These are phyloP conservation scores for Hirtodrosophila alboralis DNA, from an alignment of 2,888 invertebrate species.

Conservation along the genomic window DNA sequence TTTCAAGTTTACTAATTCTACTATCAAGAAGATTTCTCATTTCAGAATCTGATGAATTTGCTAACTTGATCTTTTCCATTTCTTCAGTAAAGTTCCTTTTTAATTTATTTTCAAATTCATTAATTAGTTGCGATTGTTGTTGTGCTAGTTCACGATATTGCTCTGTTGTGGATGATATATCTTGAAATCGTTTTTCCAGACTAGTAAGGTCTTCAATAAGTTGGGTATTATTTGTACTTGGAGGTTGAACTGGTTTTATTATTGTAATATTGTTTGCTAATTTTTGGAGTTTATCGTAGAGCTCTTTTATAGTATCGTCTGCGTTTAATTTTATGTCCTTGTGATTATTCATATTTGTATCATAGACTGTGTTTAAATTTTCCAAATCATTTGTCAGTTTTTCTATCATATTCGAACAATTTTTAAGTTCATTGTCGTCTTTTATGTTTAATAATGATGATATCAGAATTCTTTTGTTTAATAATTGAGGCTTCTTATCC, in stretches of 20 bases:
- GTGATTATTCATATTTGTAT: neutral
- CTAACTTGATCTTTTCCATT: neutral
- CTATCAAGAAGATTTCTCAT: neutral
- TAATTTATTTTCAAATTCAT: neutral
- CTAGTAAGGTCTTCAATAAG: neutral
- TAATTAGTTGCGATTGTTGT: neutral
- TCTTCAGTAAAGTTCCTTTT: neutral
- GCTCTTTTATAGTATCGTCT: neutral
- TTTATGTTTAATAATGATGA: neutral
- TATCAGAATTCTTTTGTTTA: neutral
- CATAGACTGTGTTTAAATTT: neutral
- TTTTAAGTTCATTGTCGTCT: neutral
- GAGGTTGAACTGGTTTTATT: neutral
- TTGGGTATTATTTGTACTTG: neutral
- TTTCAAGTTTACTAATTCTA: slow-evolving; percentile 2
- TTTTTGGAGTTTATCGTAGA: neutral
- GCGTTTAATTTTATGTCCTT: neutral
- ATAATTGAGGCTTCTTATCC: neutral
- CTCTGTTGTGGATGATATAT: neutral
- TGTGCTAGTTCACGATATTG: neutral
- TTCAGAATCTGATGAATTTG: neutral
- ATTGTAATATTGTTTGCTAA: neutral
- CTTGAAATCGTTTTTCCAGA: neutral
- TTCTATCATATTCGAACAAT: slow-evolving; percentile 2
- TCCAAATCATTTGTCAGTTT: neutral